Conservation (phyloP, 2,888 invertebrate species). For the Chrysina gloriosa region DNA sequence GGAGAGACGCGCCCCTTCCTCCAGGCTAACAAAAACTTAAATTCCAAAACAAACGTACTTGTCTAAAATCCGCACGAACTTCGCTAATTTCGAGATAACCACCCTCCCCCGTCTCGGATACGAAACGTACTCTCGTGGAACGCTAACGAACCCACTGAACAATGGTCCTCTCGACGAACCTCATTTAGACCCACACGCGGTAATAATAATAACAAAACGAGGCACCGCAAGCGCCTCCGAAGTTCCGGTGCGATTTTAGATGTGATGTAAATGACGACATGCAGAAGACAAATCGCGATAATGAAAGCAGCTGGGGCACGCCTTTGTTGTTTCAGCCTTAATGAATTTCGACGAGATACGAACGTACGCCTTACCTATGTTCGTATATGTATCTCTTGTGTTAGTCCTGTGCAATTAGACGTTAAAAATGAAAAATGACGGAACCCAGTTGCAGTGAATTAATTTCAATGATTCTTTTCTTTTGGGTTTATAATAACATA, state of each 20-base stretch:
- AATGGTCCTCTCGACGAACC: neutral
- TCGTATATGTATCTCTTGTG: too few species aligned
- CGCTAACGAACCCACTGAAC: neutral
- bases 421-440: too few species aligned
- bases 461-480: too few species aligned
- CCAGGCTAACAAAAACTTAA: too few species aligned
- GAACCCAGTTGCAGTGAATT: too few species aligned
- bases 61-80: too few species aligned
- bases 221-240: neutral
- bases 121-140: neutral
- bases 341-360: slow-evolving; percentile 14
- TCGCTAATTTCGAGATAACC: neutral
- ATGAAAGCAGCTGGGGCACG: slow-evolving; percentile 11
- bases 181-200: slow-evolving; percentile 9
- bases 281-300: slow-evolving; percentile 1
- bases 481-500: too few species aligned
- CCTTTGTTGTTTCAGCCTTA: slow-evolving; percentile 24
- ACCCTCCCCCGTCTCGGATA: neutral
- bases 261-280: slow-evolving; percentile 17
- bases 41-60: too few species aligned
- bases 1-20: too few species aligned
- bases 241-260: slow-evolving; percentile 30
- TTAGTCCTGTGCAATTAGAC: too few species aligned
- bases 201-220: neutral
- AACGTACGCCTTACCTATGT: too few species aligned